These are phyloP conservation scores for Siniperca undulata DNA, from an alignment of 2,797 vertebrate species.

Conservation along the genomic window DNA sequence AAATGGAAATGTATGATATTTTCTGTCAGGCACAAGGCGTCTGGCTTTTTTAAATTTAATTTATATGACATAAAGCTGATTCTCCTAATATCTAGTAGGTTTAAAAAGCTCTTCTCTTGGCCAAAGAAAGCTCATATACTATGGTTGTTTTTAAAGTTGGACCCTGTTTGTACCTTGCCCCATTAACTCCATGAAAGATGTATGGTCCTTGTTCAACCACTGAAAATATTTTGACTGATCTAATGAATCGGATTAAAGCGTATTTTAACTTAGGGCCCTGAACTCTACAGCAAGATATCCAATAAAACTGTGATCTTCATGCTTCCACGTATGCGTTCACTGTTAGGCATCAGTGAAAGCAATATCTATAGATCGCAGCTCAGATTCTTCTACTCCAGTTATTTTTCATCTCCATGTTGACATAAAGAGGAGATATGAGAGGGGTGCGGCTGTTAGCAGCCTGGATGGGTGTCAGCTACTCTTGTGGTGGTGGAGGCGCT, in stretches of 20 bases:
- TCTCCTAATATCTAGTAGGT: not conserved
- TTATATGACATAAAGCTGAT: not conserved
- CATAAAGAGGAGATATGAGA: conserved; percentile 6
- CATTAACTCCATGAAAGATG: conserved; percentile 10
- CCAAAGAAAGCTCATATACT: not conserved
- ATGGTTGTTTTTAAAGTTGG: not conserved
- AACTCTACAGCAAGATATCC: not conserved
- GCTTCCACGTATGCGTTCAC: not conserved
- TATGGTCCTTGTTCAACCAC: not conserved
- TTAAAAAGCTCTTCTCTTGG: not conserved
- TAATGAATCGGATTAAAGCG: conserved; percentile 2
- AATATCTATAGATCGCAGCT: not conserved
- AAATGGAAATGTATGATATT: not conserved
- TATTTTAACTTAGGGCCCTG: not conserved
- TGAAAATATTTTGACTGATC: not conserved
- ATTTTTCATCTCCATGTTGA: not conserved
- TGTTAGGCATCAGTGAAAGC: not conserved
- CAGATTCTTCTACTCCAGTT: not conserved
- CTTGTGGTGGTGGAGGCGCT: conserved; percentile 51
- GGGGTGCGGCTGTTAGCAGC: conserved; percentile 22
- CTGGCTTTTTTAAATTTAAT: not conserved
- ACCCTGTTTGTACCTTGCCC: not conserved
- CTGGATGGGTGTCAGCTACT: conserved; percentile 60
- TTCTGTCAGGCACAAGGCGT: not conserved
- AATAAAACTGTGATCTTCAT: not conserved